Percentiles rank a stretch among this genome's conserved stretches.
Conservation (phyloP, 2,888 invertebrate species). For the Meliscaeva auricollis region DNA sequence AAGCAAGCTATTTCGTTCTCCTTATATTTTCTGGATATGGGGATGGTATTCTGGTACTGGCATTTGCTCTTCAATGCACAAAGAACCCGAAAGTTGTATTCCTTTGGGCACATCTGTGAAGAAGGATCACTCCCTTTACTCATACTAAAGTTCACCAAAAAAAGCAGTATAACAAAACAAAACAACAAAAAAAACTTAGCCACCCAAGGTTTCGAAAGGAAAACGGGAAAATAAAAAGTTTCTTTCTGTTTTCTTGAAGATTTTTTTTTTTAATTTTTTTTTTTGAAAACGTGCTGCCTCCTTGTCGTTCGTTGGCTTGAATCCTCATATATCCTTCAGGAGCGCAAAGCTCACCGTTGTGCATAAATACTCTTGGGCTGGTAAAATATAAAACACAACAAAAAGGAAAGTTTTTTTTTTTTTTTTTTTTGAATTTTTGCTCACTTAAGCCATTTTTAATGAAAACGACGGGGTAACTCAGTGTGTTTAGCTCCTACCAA, state of each 20-base stretch:
- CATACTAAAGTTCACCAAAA: constrained; percentile 43
- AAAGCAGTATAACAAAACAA: background rate
- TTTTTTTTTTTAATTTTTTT: constrained; percentile 50
- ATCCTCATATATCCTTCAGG: constrained; percentile 70
- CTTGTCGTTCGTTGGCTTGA: constrained; percentile 54
- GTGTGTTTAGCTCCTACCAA: constrained; percentile 41
- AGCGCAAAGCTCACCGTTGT: constrained; percentile 69
- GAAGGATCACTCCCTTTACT: constrained; percentile 70
- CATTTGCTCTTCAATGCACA: constrained; percentile 49
- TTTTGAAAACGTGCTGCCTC: constrained; percentile 66
- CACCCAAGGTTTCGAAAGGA: constrained; percentile 56
- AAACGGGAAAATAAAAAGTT: constrained; percentile 14
- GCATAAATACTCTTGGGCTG: constrained; percentile 69
- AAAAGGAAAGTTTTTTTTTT: constrained; percentile 41
- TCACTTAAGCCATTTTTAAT: constrained; percentile 71
- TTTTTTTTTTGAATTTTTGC: constrained; percentile 9
- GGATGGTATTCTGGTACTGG: constrained; percentile 11
- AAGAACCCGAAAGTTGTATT: constrained; percentile 74
- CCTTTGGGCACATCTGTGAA: constrained; percentile 75
- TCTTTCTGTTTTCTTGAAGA: constrained; percentile 18
- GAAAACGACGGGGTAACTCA: constrained; percentile 71
- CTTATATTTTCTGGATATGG: constrained; percentile 7
- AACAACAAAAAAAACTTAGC: constrained; percentile 44
- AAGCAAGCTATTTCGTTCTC: constrained; percentile 31
- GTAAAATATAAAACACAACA: constrained; percentile 20